Base-by-base conservation (phyloP, 2,888 invertebrate genomes). In the Buathra laborator region DNA sequence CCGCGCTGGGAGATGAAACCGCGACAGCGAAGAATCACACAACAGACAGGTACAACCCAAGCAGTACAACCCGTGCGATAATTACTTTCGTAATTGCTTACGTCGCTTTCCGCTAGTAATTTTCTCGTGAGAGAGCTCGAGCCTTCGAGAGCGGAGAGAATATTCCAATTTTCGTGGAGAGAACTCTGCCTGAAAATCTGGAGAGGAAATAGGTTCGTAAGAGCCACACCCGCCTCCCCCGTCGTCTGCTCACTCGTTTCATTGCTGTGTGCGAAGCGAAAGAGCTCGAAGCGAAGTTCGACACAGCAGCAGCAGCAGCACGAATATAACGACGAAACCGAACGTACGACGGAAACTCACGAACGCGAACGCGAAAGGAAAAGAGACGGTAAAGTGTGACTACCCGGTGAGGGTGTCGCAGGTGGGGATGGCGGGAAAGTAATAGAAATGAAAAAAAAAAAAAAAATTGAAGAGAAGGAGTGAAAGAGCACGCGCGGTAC, bases 51-150 rank as follows among this genome's bases (percentile, higher is more conserved):
- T 62, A 59, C 59, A 19, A 43, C 12, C 19, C 29, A 32, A 10
- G 12, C 68, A 43, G 44, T 44, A 53, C 29, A 83, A 66, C 46
- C 44, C 44, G 29, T 75, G 64, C 74, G 83, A 80, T 83, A 83
- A 80, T 75, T 80, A 64, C 74, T 76, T 72, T 37, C 71, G 81
- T 81, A 81, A 81, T 84, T 84, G 81, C 76, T 81, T 67, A 72
- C 71, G 71, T 71, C 76, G 66, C 84, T 76, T 59, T 32, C 37
- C 43, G 32, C 76, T 56, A 29, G 48, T 81, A 84, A 81, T 84
- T 82, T 81, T 16, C 75, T 56, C n/a, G 66, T 10, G 66, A 67
- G 62, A 32, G 24, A 59, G 29, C 5, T 43, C n/a, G 48, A 14
- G 43, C 66, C 19, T 43, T 43, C 80, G 59, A 67, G 46, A 66